These are phyloP conservation scores for Aurelia aurita complex sp. Pacific DNA, from an alignment of 30 jellyfish, hydroid and myxozoan genomes.

Conservation along the genomic window DNA sequence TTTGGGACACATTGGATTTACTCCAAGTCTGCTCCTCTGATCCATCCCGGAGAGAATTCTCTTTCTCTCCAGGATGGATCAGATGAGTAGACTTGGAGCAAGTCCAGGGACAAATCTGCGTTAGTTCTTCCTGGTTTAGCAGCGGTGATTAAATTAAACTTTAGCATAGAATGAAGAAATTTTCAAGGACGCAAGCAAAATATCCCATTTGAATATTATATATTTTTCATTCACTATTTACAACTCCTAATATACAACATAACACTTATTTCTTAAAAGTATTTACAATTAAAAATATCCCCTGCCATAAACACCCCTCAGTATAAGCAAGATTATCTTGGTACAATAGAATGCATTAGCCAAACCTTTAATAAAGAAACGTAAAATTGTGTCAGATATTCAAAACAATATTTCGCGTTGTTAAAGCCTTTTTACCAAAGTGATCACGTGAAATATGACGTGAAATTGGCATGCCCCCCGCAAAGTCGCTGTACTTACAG, in stretches of 20 bases:
- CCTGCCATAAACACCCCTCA: not conserved
- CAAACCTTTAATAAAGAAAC: no score
- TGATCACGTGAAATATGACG: no score
- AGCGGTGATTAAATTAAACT: not conserved
- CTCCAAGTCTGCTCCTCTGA: no score
- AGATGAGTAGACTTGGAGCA: no score
- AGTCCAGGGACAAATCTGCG: not conserved
- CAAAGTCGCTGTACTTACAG: no score
- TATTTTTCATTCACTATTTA: not conserved
- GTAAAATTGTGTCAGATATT: no score
- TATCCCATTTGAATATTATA: not conserved
- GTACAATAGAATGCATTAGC: not conserved
- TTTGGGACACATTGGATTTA: no score
- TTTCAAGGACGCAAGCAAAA: not conserved
- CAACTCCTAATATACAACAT: not conserved
- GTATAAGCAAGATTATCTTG: not conserved
- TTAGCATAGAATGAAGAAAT: not conserved
- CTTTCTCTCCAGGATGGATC: no score
- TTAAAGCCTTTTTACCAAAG: no score
- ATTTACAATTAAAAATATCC: slow-evolving; percentile 3
- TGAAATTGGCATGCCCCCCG: no score
- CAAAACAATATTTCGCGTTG: no score
- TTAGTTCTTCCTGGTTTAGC: not conserved
- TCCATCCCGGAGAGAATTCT: no score
- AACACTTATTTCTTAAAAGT: not conserved